phyloP scores from a whole-genome alignment of 2,797 vertebrate species.

The Heterohyrax brucei region DNA sequence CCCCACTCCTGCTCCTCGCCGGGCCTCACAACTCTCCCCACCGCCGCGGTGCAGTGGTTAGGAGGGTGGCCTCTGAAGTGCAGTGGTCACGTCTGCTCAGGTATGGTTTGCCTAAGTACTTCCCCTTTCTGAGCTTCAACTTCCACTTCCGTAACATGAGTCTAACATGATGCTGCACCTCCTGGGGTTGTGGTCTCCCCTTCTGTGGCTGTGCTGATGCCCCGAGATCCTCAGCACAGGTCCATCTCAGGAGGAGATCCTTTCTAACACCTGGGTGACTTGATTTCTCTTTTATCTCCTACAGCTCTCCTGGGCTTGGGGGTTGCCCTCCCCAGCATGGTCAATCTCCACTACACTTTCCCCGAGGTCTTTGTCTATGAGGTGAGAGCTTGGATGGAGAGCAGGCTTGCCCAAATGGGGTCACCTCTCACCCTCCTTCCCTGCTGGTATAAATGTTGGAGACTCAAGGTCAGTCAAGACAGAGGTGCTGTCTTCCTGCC shows the following conservation, averaged over 20 bases:
- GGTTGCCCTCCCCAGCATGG: constrained; percentile 74
- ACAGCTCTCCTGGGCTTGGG: constrained; percentile 83
- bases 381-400: constrained; percentile 77
- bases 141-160: constrained; percentile 33
- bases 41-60: neutral
- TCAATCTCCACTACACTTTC: constrained; percentile 64
- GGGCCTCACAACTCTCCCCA: neutral
- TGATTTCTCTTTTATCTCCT: neutral
- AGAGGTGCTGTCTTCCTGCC: neutral
- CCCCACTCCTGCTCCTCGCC: neutral
- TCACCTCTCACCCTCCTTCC: neutral
- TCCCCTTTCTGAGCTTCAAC: neutral
- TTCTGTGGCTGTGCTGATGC: neutral
- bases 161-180: neutral
- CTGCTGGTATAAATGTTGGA: neutral
- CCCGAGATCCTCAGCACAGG: neutral
- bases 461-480: neutral
- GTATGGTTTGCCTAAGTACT: neutral
- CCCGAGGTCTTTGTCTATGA: constrained; percentile 73
- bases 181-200: neutral
- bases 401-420: neutral
- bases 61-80: neutral
- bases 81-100: accelerated
- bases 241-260: accelerated
- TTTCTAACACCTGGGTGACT: accelerated